Evolutionary conservation across 2,113 vertebrate genomes (phyloP).

Genomic region (Toxostoma redivivum): DNA sequence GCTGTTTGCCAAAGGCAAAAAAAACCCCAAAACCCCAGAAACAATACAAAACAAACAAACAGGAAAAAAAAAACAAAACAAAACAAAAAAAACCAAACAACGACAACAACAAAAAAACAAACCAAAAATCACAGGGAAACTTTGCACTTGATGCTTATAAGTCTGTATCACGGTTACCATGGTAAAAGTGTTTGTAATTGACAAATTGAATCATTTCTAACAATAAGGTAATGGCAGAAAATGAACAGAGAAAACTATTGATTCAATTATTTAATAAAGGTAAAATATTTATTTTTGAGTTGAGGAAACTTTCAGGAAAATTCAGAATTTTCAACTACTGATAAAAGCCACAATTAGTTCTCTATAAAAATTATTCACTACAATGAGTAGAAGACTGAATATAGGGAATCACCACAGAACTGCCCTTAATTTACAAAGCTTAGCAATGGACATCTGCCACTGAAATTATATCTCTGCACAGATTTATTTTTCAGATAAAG

Average conservation of each 20-base stretch:
- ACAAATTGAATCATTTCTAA: conserved; percentile 8
- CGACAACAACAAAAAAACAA: no score
- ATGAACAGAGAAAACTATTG: conserved; percentile 1
- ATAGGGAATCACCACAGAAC: background rate
- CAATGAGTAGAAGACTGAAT: conserved; percentile 24
- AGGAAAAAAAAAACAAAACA: background rate
- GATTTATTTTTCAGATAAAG: conserved; percentile 34
- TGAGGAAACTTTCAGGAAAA: background rate
- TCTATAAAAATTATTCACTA: background rate
- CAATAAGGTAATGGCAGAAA: conserved; percentile 22
- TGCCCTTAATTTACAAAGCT: conserved; percentile 36
- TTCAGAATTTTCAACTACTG: conserved; percentile 8
- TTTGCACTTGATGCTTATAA: background rate
- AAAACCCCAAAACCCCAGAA: background rate
- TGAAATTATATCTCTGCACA: conserved; percentile 8
- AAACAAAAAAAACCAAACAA: background rate
- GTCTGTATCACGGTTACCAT: background rate
- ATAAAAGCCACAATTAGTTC: conserved; percentile 39
- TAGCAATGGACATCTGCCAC: background rate
- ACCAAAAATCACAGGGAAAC: background rate
- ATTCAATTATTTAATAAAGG: conserved; percentile 51
- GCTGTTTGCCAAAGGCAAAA: background rate
- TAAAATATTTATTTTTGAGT: conserved; percentile 41
- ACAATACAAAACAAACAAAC: fast-evolving
- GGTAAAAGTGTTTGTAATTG: background rate